phyloP scores from a whole-genome alignment of 2,113 vertebrate genomes.

The Plectropomus leopardus region DNA sequence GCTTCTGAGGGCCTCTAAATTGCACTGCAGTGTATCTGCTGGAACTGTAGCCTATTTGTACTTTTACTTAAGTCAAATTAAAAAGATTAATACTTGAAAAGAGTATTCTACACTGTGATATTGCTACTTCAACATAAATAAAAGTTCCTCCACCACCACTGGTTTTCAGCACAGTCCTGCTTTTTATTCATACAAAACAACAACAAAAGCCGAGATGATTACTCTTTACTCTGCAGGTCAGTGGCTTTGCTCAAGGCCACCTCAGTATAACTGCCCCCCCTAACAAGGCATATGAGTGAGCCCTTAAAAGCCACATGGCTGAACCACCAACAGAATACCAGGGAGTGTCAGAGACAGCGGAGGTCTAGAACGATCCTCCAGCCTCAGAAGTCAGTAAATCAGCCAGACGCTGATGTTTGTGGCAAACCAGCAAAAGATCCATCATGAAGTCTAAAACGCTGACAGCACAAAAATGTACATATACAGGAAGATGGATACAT shows the following conservation, averaged over 20 bases:
- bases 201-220: not conserved
- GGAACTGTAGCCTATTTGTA: too few species aligned
- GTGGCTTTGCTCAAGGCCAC: not conserved
- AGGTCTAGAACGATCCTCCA: slow-evolving; percentile 39
- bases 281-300: not conserved
- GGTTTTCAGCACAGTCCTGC: not conserved
- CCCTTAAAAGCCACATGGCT: not conserved
- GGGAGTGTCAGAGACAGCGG: slow-evolving; percentile 2
- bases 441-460: slow-evolving; percentile 18
- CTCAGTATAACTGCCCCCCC: not conserved
- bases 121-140: too few species aligned
- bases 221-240: not conserved
- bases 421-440: slow-evolving; percentile 18
- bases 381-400: slow-evolving; percentile 42
- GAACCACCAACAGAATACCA: not conserved
- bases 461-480: not conserved
- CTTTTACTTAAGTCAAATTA: too few species aligned
- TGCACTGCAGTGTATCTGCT: too few species aligned
- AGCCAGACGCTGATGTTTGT: not conserved
- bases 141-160: too few species aligned
- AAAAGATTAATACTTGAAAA: too few species aligned
- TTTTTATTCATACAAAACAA: not conserved
- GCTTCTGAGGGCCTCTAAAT: too few species aligned
- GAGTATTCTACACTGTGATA: too few species aligned
- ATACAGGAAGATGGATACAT: not conserved